Conservation (phyloP, 2,888 invertebrate species). For the Chrysina gloriosa region DNA sequence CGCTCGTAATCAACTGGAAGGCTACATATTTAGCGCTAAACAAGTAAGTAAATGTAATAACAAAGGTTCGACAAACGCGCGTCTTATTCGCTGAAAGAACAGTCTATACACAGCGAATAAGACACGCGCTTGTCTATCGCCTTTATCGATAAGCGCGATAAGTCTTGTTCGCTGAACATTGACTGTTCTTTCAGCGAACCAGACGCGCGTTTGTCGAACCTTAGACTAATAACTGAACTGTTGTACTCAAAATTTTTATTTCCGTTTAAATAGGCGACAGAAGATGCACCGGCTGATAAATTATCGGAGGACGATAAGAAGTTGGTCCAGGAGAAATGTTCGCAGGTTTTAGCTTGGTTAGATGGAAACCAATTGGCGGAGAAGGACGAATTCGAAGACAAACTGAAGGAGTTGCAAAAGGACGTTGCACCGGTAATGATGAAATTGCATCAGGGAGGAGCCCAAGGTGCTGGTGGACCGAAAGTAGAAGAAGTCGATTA, state of each 20-base stretch:
- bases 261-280: slow-evolving; percentile 70
- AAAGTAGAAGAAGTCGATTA: slow-evolving; percentile 81
- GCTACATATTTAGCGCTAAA: slow-evolving; percentile 78
- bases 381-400: slow-evolving; percentile 81
- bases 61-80: no score
- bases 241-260: slow-evolving; percentile 14
- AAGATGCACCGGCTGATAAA: slow-evolving; percentile 73
- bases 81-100: no score
- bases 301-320: slow-evolving; percentile 79
- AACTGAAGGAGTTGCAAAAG: slow-evolving; percentile 79
- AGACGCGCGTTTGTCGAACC: no score
- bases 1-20: slow-evolving; percentile 81
- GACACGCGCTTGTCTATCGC: no score
- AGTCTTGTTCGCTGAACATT: no score
- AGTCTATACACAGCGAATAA: no score
- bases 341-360: slow-evolving; percentile 81
- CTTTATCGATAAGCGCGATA: no score
- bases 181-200: no score
- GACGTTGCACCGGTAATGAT: slow-evolving; percentile 85
- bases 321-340: slow-evolving; percentile 75
- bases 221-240: no score
- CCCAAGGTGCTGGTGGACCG: slow-evolving; percentile 62
- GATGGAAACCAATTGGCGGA: slow-evolving; percentile 83
- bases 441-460: slow-evolving; percentile 76
- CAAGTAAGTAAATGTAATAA: slow-evolving; percentile 69